Percentiles rank a stretch among this genome's conserved stretches.
These are phyloP conservation scores for Schmidtea mediterranea DNA, from an alignment of 1,140 invertebrate genomes.

Conservation along the genomic window DNA sequence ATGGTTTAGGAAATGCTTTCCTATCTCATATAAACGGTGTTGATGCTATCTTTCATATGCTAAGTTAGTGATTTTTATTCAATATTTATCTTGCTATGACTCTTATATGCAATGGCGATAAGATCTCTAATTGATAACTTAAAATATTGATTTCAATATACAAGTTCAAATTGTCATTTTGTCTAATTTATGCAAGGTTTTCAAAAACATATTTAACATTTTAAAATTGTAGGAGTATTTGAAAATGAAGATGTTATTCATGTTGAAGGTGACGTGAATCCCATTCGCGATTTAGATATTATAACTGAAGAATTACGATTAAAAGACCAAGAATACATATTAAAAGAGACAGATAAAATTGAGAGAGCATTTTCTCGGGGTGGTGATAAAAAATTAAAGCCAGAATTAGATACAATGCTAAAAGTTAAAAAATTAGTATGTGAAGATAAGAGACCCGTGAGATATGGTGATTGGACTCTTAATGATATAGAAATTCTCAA, in stretches of 20 bases:
- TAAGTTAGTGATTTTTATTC: conserved; percentile 43
- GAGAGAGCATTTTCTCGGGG: conserved; percentile 59
- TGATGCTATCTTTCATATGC: conserved; percentile 91
- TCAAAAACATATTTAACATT: conserved; percentile 7
- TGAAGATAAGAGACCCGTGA: conserved; percentile 67
- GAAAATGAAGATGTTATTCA: conserved; percentile 93
- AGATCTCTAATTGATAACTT: too few relatives aligned
- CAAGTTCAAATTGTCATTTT: too few relatives aligned
- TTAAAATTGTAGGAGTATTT: conserved; percentile 51
- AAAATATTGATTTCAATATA: too few relatives aligned
- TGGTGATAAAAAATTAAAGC: conserved; percentile 76
- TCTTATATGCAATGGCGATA: background rate
- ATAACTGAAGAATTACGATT: conserved; percentile 75
- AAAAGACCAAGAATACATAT: conserved; percentile 60
- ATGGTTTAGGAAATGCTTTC: conserved; percentile 91
- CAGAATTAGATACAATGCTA: conserved; percentile 59
- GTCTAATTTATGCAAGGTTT: too few relatives aligned
- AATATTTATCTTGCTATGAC: background rate
- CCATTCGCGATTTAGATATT: conserved; percentile 75
- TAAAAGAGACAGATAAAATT: conserved; percentile 50
- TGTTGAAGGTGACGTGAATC: conserved; percentile 88
- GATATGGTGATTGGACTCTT: conserved; percentile 67
- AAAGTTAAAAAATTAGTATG: conserved; percentile 59
- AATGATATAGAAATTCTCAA: conserved; percentile 87
- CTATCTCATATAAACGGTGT: conserved; percentile 91